Conservation (phyloP, 2,888 invertebrate species). For the Perizoma flavofasciatum region DNA sequence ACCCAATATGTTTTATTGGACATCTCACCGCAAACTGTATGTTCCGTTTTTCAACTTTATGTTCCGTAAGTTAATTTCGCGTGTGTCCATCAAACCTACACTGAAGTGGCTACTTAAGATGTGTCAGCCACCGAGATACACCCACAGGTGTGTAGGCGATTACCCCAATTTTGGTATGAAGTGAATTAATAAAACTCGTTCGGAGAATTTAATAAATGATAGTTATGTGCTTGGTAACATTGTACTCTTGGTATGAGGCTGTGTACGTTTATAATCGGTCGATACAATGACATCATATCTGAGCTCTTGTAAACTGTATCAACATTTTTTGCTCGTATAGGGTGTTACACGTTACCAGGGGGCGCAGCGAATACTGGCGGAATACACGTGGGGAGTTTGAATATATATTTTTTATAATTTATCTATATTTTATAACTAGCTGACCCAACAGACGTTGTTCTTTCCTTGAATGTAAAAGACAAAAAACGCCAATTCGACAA, state of each 20-base stretch:
- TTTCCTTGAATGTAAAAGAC: too few species aligned
- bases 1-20: too few species aligned
- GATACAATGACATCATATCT: conserved; percentile 19
- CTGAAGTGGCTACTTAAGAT: conserved; percentile 23
- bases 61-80: too few species aligned
- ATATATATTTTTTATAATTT: too few species aligned
- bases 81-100: conserved; percentile 14
- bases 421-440: too few species aligned
- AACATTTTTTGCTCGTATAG: background rate
- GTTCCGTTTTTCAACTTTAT: too few species aligned
- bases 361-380: too few species aligned
- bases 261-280: background rate
- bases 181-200: conserved; percentile 25
- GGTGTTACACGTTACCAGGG: too few species aligned
- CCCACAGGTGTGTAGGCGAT: conserved; percentile 20
- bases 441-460: too few species aligned
- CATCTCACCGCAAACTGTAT: too few species aligned
- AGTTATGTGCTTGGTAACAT: conserved; percentile 5
- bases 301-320: conserved; percentile 11
- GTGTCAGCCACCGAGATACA: conserved; percentile 21
- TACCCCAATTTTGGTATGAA: conserved; percentile 26
- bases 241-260: background rate
- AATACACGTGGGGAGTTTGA: too few species aligned
- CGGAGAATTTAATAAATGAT: conserved; percentile 17
- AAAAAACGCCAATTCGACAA: too few species aligned